These are phyloP conservation scores for Stigmatopora argus DNA, from an alignment of 2,113 vertebrate genomes.

Conservation along the genomic window DNA sequence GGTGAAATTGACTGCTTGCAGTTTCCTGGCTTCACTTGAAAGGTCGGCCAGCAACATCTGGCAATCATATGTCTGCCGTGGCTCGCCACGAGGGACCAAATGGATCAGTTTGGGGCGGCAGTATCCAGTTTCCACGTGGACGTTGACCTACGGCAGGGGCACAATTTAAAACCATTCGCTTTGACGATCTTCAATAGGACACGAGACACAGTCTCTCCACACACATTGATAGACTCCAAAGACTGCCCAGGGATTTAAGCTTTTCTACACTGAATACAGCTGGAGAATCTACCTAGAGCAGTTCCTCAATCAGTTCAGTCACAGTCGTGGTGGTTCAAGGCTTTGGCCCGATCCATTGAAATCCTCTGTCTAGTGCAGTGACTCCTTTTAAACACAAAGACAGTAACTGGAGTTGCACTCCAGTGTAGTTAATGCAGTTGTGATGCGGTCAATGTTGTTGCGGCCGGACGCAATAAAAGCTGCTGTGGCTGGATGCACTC, in stretches of 20 bases:
- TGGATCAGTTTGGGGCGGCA: conserved; percentile 23
- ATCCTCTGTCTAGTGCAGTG: no score
- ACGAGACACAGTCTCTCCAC: background rate
- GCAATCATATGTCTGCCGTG: conserved; percentile 55
- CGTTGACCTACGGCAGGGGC: conserved; percentile 2
- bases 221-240: background rate
- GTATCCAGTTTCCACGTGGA: conserved; percentile 22
- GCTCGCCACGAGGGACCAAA: conserved; percentile 13
- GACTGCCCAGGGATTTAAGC: background rate
- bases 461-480: background rate
- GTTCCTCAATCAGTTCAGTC: background rate
- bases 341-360: no score
- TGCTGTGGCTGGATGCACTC: background rate
- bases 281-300: background rate
- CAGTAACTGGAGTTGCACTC: background rate
- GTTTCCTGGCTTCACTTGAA: conserved; percentile 39
- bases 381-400: no score
- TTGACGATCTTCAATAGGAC: conserved; percentile 11
- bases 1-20: conserved; percentile 18
- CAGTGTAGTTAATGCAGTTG: background rate
- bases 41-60: conserved; percentile 57
- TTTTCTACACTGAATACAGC: background rate
- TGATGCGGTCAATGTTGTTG: background rate
- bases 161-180: conserved; percentile 15
- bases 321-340: no score